Evolutionary conservation across 2,888 invertebrate species (phyloP), one percentile per base, ranked within the genome.

Genomic region (Lasioglossum zephyrum): DNA sequence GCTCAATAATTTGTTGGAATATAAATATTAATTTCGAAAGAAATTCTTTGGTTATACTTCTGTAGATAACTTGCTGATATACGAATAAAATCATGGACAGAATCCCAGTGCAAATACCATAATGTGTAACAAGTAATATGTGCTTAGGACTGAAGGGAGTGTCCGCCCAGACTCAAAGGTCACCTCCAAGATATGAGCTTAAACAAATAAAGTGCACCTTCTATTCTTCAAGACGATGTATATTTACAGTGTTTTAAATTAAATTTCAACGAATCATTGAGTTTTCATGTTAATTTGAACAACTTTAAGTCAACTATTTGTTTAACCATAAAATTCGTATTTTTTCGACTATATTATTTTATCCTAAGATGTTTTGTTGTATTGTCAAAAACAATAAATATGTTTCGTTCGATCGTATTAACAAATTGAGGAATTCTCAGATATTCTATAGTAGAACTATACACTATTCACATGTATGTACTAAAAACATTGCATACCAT

Each of bases 401-500:
- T 13, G n/a, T 41, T 22, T 70, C 0, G 11, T 11, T 69, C 16
- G 39, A 69, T 69, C 11, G 0, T 41, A 41, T 70, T 41, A 70
- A 70, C n/a, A 70, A 70, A 41, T 70, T 41, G n/a, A 41, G 41
- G 41, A 70, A 70, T 70, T 70, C 70, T 70, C 9, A 44, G 41
- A 72, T 6, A 26, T 66, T 73, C 18, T 82, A 72, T 47, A 57
- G 18, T 18, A 60, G 83, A 66, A n/a, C 39, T 70, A n/a, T 86
- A 47, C 60, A 53, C 18, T 77, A 70, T 53, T 77, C 49, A 74
- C 57, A 57, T 69, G 39, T 79, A 80, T 80, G 26, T 87, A 81
- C 79, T 82, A 79, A 84, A 86, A 82, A 82, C 84, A 82, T 79
- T 88, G 95, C 97, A 96, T 95, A 99, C 99, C 98, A 99, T 99